phyloP scores from a whole-genome alignment of 2,113 vertebrate genomes.

The Pseudorectes ferrugineus region DNA sequence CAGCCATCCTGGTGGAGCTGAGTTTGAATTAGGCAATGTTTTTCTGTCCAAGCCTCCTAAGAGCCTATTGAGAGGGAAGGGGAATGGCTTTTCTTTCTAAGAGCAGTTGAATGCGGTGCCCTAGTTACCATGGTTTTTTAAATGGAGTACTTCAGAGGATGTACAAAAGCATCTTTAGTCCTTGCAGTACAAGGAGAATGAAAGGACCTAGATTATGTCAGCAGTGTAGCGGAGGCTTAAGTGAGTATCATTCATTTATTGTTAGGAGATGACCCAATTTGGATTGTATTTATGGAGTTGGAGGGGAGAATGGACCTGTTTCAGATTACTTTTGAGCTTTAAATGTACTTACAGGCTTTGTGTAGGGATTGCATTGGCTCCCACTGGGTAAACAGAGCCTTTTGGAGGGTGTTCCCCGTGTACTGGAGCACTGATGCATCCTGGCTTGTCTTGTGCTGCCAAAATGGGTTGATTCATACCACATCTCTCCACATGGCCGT shows the following conservation, averaged over 20 bases:
- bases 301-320: not conserved
- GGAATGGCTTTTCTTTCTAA: not conserved
- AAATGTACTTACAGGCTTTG: not conserved
- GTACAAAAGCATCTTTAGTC: conserved; percentile 49
- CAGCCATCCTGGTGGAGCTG: not conserved
- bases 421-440: not conserved
- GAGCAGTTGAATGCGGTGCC: not conserved
- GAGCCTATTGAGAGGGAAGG: not conserved
- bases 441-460: not conserved
- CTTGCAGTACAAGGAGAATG: not conserved
- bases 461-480: not conserved
- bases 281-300: not conserved
- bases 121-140: conserved; percentile 13
- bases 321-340: not conserved
- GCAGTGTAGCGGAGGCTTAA: not conserved
- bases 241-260: not conserved
- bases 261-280: conserved; percentile 10
- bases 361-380: not conserved
- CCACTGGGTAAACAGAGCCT: not conserved
- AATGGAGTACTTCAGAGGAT: not conserved
- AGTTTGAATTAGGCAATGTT: not conserved
- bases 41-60: not conserved
- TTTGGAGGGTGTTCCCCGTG: not conserved
- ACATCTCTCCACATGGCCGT: fast-evolving
- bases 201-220: conserved; percentile 6